phyloP scores from a whole-genome alignment of 2,113 vertebrate species.

The Eupsittula cactorum region DNA sequence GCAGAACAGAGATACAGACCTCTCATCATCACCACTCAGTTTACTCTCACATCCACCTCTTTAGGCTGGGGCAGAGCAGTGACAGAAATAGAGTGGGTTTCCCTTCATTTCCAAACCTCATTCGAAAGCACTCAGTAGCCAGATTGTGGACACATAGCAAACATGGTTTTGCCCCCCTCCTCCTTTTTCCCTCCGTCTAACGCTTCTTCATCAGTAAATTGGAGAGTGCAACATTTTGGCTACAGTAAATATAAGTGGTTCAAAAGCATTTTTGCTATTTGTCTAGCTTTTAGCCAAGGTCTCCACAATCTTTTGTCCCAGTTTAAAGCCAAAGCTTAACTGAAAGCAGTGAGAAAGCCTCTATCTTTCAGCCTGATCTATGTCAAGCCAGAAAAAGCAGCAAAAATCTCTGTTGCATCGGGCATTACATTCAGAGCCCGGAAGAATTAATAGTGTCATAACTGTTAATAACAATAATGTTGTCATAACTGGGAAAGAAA shows the following conservation, averaged over 20 bases:
- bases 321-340: neutral
- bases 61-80: neutral
- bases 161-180: neutral
- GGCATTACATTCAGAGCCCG: neutral
- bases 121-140: neutral
- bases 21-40: neutral
- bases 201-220: neutral
- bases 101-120: neutral
- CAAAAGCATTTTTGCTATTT: neutral
- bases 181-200: neutral
- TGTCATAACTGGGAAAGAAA: constrained; percentile 27
- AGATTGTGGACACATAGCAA: neutral
- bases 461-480: neutral
- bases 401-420: neutral
- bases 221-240: neutral
- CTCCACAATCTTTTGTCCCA: neutral
- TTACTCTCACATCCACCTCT: neutral
- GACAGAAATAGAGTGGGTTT: neutral
- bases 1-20: neutral
- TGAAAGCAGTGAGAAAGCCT: neutral
- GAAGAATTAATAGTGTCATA: constrained; percentile 11
- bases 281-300: neutral
- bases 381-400: neutral
- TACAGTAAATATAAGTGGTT: neutral
- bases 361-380: neutral